Evolutionary conservation across 2,888 invertebrate genomes (phyloP).

Genomic region (Euzetes globulus): DNA sequence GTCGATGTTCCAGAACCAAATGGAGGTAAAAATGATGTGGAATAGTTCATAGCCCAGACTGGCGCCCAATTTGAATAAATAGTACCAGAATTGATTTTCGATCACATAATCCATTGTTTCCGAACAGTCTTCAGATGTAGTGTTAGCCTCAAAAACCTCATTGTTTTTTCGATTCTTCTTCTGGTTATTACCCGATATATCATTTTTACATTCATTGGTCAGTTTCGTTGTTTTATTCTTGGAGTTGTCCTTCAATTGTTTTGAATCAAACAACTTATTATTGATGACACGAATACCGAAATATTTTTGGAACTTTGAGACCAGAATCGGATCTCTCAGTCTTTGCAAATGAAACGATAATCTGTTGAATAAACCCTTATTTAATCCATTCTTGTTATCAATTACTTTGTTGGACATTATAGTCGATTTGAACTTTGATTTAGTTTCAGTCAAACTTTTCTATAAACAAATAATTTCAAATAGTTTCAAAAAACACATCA

Average conservation of each 20-base stretch:
- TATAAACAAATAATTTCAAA: too few relatives aligned
- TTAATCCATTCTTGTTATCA: too few relatives aligned
- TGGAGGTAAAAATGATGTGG: slow-evolving; percentile 82
- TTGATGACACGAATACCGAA: slow-evolving; percentile 23
- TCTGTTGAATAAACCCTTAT: too few relatives aligned
- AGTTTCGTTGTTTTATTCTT: background rate
- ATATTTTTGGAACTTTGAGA: slow-evolving; percentile 26
- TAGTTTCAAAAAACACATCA: too few relatives aligned
- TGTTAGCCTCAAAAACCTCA: too few relatives aligned
- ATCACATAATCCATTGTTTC: slow-evolving; percentile 38
- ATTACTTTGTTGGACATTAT: too few relatives aligned
- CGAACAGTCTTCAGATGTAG: too few relatives aligned
- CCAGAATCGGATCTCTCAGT: slow-evolving; percentile 22
- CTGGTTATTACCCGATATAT: too few relatives aligned
- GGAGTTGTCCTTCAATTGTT: too few relatives aligned
- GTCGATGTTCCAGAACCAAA: slow-evolving; percentile 82
- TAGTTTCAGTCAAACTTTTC: too few relatives aligned
- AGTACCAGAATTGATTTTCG: slow-evolving; percentile 69
- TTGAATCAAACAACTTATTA: background rate
- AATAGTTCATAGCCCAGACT: slow-evolving; percentile 83
- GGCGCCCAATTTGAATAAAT: slow-evolving; percentile 73
- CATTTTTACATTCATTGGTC: slow-evolving; percentile 13
- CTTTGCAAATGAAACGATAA: background rate
- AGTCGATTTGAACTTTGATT: too few relatives aligned
- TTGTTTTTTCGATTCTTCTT: too few relatives aligned